Evolutionary conservation across 1,140 invertebrate species (phyloP).

Genomic region (Aricia agestis): DNA sequence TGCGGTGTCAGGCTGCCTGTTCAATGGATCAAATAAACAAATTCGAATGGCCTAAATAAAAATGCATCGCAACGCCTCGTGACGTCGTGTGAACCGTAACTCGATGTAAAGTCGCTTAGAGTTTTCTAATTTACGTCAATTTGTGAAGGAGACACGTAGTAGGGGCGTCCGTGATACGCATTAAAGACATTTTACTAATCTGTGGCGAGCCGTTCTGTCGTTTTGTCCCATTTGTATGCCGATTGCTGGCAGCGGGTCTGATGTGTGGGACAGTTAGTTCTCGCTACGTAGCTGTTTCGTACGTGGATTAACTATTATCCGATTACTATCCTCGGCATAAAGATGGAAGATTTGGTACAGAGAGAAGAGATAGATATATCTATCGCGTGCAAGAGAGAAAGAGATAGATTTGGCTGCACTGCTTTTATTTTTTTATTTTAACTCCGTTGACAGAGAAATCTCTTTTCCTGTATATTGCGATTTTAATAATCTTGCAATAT

Average conservation of each 20-base stretch:
- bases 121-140: background rate
- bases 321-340: constrained; percentile 11
- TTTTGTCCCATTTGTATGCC: constrained; percentile 53
- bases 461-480: background rate
- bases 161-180: constrained; percentile 6
- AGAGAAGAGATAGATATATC: background rate
- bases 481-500: background rate
- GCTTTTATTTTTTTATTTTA: background rate
- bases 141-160: background rate
- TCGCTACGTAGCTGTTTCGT: constrained; percentile 45
- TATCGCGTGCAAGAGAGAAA: background rate
- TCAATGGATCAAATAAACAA: too few relatives aligned
- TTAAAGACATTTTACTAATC: background rate
- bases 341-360: background rate
- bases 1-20: too few relatives aligned
- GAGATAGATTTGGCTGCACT: background rate
- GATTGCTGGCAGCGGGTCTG: constrained; percentile 9
- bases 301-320: constrained; percentile 31
- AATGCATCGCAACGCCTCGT: background rate
- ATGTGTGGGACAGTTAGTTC: constrained; percentile 47
- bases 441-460: background rate
- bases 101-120: background rate
- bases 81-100: background rate
- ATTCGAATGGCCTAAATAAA: too few relatives aligned
- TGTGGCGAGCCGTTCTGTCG: constrained; percentile 28